Base-by-base conservation (phyloP, 2,113 vertebrate species). In the Rafetus swinhoei region DNA sequence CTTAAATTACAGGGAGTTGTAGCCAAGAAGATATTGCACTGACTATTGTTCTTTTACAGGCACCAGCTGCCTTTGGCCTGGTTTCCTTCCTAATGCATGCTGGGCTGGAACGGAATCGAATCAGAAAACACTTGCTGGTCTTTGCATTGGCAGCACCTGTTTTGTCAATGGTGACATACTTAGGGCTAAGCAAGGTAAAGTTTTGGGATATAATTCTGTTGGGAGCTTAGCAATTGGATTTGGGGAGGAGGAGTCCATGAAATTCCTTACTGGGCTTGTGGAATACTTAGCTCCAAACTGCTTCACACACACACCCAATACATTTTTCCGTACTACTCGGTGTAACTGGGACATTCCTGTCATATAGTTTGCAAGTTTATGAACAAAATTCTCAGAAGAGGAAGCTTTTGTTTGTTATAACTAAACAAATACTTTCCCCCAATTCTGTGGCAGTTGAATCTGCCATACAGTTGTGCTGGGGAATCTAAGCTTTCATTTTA, bases 1-100 rank as follows among this genome's bases (percentile, higher is more conserved):
- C 22, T 86, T 5, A 3, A 84, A n/a, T 96, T 84, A 82, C 74
- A 29, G 52, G 27, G 19, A 4, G 2, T 35, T 82, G 62, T 59
- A 69, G 79, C 29, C 69, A 81, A 79, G 59, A 80, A 91, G 4
- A 11, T 8, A 6, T 11, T 90, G 22, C 76, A 16, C 45, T 50
- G 27, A 32, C 39, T 55, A 1, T 76, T 97, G 69, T 81, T 91
- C 59, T 90, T 88, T 97, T 89, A 45, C 94, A 99, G 99, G 99
- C 99, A 50, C 99, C 99, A 16, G 99, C 99, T 85, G 99, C 99
- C 2, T 99, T 99, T 90, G 99, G 99, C 79, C 98, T 99, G 80
- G 99, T 99, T 72, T 99, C 99, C 8, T 99, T 99, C 98, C 98
- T 99, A 89, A 99, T 99, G 99, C 99, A 99, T 0, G 99, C 99